Percentiles rank a stretch among this genome's conserved stretches.
Conservation (phyloP, 2,113 vertebrate genomes). For the Otis tarda region DNA sequence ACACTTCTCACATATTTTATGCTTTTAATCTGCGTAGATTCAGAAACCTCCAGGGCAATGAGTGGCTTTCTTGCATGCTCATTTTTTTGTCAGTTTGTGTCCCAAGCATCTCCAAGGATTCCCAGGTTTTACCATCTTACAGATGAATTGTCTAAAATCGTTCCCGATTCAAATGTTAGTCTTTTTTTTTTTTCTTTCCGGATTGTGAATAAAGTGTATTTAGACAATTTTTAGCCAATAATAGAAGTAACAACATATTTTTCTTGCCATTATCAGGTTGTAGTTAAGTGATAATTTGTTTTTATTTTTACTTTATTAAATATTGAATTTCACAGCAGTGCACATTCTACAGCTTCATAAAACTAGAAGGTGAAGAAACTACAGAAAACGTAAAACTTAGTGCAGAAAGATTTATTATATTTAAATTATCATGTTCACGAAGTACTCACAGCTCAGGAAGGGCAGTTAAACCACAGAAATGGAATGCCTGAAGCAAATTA, state of each 20-base stretch:
- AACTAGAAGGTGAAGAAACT: not conserved
- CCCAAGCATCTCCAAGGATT: not conserved
- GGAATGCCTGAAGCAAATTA: not conserved
- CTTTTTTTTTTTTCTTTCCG: not conserved
- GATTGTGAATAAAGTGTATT: not conserved
- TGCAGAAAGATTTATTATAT: not conserved
- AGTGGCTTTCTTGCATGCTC: rapidly evolving
- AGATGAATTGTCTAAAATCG: not conserved
- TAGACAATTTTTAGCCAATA: not conserved
- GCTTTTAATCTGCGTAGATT: not conserved
- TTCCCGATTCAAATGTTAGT: not conserved
- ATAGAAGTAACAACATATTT: not conserved
- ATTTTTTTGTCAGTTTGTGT: not conserved
- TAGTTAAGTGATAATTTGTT: not conserved
- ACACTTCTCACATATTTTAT: not conserved
- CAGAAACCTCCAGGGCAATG: not conserved
- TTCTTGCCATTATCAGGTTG: not conserved
- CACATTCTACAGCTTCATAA: not conserved
- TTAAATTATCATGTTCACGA: not conserved
- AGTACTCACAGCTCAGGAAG: not conserved
- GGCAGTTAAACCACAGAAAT: not conserved
- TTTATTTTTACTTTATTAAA: not conserved
- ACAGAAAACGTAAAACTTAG: not conserved
- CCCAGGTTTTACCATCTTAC: not conserved
- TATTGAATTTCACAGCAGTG: not conserved